Percentiles rank a stretch among this genome's conserved stretches.
Evolutionary conservation across 2,113 vertebrate species (phyloP).

Genomic region (Dasyornis broadbenti): DNA sequence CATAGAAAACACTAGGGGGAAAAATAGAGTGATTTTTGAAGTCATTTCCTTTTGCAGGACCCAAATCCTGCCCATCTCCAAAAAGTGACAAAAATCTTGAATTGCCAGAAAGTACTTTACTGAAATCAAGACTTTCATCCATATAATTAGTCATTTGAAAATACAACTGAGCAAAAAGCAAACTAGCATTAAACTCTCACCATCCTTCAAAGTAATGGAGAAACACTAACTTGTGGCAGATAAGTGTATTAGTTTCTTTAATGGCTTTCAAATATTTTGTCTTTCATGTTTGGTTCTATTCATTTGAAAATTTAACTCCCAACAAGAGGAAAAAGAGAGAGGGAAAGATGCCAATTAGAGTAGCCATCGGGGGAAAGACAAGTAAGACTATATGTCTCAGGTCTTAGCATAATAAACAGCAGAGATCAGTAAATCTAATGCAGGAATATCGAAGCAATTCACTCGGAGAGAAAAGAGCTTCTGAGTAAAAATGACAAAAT

Average conservation of each 20-base stretch:
- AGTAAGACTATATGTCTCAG: background rate
- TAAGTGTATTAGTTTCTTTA: background rate
- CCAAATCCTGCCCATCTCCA: background rate
- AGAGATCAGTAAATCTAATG: background rate
- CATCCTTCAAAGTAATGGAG: background rate
- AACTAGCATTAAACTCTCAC: background rate
- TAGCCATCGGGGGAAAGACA: background rate
- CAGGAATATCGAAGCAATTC: background rate
- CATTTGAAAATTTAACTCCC: background rate
- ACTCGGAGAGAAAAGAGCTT: background rate
- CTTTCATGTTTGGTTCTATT: slow-evolving; percentile 2
- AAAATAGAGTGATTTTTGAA: background rate
- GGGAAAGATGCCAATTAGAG: background rate
- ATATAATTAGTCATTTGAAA: background rate
- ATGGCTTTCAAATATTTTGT: background rate
- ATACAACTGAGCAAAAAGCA: background rate
- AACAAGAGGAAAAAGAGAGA: background rate
- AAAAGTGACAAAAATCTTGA: background rate
- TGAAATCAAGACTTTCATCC: background rate
- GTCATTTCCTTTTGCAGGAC: background rate
- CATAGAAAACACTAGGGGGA: background rate
- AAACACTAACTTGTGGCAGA: background rate
- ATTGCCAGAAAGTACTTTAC: background rate
- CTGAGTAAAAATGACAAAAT: background rate
- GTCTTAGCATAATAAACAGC: background rate